Base-by-base conservation (phyloP, 2,113 vertebrate genomes). In the Emydocephalus ijimae region DNA sequence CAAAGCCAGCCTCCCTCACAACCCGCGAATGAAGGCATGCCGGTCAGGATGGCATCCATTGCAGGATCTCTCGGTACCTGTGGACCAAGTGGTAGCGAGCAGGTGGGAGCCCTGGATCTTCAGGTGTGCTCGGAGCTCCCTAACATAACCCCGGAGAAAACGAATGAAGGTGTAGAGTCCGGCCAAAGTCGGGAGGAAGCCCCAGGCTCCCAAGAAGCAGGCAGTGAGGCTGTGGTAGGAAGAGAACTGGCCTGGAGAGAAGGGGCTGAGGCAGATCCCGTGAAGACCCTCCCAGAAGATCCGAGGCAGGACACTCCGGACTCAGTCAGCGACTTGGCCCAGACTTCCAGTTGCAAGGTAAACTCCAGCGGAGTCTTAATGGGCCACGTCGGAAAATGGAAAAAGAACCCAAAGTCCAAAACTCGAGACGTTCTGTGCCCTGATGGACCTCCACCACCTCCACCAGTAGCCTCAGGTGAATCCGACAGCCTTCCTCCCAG, bases 211-310 rank as follows among this genome's bases (percentile, higher is more conserved):
- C 1, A 12, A 10, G 3, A 14, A 48, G 87, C 64, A 91, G 39
- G 57, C 0, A 29, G 54, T n/a, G 14, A 39, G 0, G 0, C 0
- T 2, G n/a, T 23, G 1, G 54, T 48, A 8, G 90, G 43, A 85
- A 56, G 90, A 56, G 6, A 55, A 0, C 23, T 0, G 0, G 11
- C 4, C 20, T 48, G 85, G n/a, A 88, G 23, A 10, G 92, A 86
- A 54, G 64, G n/a, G 18, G 18, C 43, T 5, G 0, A 94, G 29
- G 81, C 90, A 55, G n/a, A 9, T 39, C 54, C 24, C 0, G 14
- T 23, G 61, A 57, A 69, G 21, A 34, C 7, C 8, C 57, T 24
- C 11, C 45, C 7, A 24, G 0, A 0, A 3, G 24, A 52, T 34
- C 48, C 56, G 1, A 15, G 43, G 8, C 59, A 23, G 45, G 45